Evolutionary conservation across 2,888 invertebrate species (phyloP).

Genomic region (Nowickia ferox): DNA sequence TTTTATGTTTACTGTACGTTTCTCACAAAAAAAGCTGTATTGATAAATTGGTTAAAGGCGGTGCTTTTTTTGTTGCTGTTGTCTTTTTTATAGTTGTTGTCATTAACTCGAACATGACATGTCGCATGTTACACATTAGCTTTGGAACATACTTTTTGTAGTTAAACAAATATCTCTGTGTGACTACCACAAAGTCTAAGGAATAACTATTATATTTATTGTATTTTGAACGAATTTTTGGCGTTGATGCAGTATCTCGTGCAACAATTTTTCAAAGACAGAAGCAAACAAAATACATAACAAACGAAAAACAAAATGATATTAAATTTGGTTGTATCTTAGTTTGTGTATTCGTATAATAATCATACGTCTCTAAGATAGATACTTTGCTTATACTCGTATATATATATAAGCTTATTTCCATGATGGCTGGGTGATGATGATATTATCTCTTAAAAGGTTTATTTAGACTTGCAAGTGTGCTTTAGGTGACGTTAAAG

Average conservation of each 20-base stretch:
- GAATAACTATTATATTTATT: not conserved
- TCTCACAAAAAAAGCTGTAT: not conserved
- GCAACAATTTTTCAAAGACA: slow-evolving; percentile 58
- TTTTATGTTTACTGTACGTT: no score
- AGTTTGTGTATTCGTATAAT: slow-evolving; percentile 13
- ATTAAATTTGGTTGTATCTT: not conserved
- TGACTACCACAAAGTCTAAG: not conserved
- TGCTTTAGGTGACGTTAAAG: slow-evolving; percentile 60
- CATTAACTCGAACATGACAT: slow-evolving; percentile 71
- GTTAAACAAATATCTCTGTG: slow-evolving; percentile 12
- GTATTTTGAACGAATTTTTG: slow-evolving; percentile 51
- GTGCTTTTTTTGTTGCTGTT: slow-evolving; percentile 26
- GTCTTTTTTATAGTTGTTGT: slow-evolving; percentile 59
- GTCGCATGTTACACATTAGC: slow-evolving; percentile 72
- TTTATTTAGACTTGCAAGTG: slow-evolving; percentile 33
- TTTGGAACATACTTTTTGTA: slow-evolving; percentile 60
- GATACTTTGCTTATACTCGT: not conserved
- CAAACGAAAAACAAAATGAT: not conserved
- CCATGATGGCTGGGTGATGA: slow-evolving; percentile 37
- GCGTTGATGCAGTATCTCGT: slow-evolving; percentile 53
- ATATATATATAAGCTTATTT: not conserved
- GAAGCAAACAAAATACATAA: not conserved
- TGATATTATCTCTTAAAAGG: slow-evolving; percentile 62
- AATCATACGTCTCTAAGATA: not conserved
- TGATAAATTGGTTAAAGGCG: slow-evolving; percentile 22